phyloP scores from a whole-genome alignment of 2,888 invertebrate genomes.

The Agonum fuliginosum region DNA sequence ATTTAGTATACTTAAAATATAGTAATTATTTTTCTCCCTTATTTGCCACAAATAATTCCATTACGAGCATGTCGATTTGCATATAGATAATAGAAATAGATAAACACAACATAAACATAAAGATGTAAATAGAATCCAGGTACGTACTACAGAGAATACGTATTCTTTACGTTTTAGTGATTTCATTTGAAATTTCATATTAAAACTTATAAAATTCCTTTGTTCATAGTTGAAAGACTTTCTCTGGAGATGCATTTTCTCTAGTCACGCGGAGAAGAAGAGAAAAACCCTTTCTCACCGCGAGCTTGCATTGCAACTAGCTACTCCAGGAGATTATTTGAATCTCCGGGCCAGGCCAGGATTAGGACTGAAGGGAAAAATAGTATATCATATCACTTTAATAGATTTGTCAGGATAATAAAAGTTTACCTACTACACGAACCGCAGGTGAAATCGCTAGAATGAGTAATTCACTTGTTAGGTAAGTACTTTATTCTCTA shows the following conservation, averaged over 20 bases:
- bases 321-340: slow-evolving; percentile 6
- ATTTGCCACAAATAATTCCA: neutral
- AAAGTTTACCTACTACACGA: no score
- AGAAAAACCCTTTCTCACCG: slow-evolving; percentile 17
- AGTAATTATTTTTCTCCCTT: no score
- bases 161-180: slow-evolving; percentile 30
- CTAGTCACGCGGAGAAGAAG: no score
- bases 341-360: neutral
- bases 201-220: slow-evolving; percentile 54
- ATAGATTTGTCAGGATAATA: no score
- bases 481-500: no score
- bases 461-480: no score
- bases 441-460: no score
- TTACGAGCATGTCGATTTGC: neutral
- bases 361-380: neutral
- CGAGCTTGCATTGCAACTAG: no score
- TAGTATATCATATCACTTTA: neutral
- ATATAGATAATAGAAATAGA: slow-evolving; percentile 21
- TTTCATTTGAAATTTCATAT: slow-evolving; percentile 46
- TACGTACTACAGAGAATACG: neutral
- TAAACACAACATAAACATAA: slow-evolving; percentile 6
- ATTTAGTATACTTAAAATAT: neutral
- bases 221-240: slow-evolving; percentile 57
- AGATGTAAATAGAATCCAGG: neutral
- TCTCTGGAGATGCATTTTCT: slow-evolving; percentile 52